Percentiles rank a stretch among this genome's conserved stretches.
These are phyloP conservation scores for Natator depressus DNA, from an alignment of 2,113 vertebrate genomes.

Conservation along the genomic window DNA sequence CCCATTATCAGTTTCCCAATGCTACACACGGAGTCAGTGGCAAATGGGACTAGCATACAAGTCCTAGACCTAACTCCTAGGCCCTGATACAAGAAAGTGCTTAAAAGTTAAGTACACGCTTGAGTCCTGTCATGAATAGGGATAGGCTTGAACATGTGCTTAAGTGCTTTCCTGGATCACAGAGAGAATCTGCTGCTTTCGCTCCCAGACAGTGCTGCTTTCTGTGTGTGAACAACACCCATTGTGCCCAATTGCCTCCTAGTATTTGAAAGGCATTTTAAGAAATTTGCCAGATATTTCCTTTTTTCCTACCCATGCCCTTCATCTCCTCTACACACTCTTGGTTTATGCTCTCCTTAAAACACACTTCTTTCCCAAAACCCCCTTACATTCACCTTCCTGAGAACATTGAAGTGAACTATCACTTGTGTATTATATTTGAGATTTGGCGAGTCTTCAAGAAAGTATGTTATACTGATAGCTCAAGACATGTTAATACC, in stretches of 20 bases:
- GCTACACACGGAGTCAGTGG: not conserved
- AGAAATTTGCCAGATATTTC: not conserved
- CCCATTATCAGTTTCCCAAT: not conserved
- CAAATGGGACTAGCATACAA: not conserved
- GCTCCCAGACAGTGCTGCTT: fast-evolving
- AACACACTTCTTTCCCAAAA: not conserved
- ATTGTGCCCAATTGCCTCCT: not conserved
- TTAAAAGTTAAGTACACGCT: not conserved
- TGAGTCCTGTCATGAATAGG: not conserved
- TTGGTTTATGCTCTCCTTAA: not conserved
- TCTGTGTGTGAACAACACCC: not conserved
- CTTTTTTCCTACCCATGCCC: not conserved
- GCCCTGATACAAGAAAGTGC: not conserved
- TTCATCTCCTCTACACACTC: not conserved
- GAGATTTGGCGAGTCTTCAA: not conserved
- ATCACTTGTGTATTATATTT: not conserved
- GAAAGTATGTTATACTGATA: not conserved
- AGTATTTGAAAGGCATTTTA: not conserved
- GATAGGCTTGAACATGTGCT: not conserved
- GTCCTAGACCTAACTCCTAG: not conserved
- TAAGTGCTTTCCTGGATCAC: not conserved
- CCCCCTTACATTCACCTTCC: not conserved
- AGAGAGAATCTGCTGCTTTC: not conserved
- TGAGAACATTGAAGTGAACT: too few relatives aligned
- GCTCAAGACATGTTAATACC: not conserved